Percentiles rank a stretch among this genome's conserved stretches.
Conservation (phyloP, 2,888 invertebrate species). For the Polydrusus cervinus region DNA sequence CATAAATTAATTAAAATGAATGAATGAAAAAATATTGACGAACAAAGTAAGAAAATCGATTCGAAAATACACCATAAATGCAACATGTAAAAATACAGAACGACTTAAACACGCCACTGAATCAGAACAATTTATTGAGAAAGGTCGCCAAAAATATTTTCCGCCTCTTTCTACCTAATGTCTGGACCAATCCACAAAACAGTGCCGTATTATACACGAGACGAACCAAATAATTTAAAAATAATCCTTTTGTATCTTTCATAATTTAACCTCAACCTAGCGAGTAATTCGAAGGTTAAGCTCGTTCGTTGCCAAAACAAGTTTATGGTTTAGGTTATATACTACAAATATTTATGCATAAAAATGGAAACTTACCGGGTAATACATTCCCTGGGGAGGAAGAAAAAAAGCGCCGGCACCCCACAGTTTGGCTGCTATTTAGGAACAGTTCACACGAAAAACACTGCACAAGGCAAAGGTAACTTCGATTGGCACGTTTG, state of each 20-base stretch:
- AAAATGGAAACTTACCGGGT: constrained; percentile 87
- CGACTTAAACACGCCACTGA: constrained; percentile 37
- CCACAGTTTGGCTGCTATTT: constrained; percentile 94
- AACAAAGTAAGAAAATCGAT: background rate
- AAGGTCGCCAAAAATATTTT: constrained; percentile 45
- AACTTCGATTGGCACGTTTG: constrained; percentile 52
- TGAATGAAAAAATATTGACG: background rate
- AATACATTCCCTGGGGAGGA: constrained; percentile 97
- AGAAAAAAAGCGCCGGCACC: constrained; percentile 96
- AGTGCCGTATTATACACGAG: constrained; percentile 29
- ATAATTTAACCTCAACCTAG: constrained; percentile 53
- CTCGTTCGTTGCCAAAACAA: constrained; percentile 39
- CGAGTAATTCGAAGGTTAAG: constrained; percentile 44
- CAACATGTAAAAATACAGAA: constrained; percentile 7
- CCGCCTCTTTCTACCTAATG: constrained; percentile 43
- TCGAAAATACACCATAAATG: constrained; percentile 8
- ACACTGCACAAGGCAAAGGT: constrained; percentile 63
- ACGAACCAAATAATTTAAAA: constrained; percentile 35
- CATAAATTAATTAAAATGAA: too few relatives aligned
- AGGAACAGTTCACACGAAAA: constrained; percentile 70
- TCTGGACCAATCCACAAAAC: constrained; percentile 37
- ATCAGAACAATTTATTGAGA: constrained; percentile 40
- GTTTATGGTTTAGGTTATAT: constrained; percentile 22
- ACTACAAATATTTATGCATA: background rate
- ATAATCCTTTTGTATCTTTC: constrained; percentile 42